Conservation (phyloP, 2,113 vertebrate species). For the Argyrosomus japonicus region DNA sequence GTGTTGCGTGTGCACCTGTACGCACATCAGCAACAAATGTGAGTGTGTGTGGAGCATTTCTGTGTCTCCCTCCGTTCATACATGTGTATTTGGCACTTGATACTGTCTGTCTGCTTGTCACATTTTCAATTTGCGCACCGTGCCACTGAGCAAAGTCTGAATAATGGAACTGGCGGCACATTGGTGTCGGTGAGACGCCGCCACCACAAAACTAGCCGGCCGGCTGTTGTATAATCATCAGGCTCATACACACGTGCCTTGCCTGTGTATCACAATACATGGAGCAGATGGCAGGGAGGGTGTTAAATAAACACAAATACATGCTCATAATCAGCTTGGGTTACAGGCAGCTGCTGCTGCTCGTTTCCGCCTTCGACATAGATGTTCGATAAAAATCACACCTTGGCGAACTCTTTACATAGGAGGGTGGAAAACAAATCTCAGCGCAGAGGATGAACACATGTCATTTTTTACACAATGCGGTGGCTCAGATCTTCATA, state of each 20-base stretch:
- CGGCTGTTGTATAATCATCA: conserved; percentile 76
- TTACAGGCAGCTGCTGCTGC: conserved; percentile 74
- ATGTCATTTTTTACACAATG: neutral
- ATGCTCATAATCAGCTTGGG: conserved; percentile 71
- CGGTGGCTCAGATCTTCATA: neutral
- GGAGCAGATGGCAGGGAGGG: conserved; percentile 79
- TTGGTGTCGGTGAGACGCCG: conserved; percentile 63
- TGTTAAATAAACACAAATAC: conserved; percentile 81
- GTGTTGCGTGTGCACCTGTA: conserved; percentile 1
- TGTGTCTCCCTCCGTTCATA: neutral
- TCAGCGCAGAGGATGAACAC: neutral
- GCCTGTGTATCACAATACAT: conserved; percentile 73
- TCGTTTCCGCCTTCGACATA: conserved; percentile 45
- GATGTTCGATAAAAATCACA: conserved; percentile 44
- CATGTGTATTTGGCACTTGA: conserved; percentile 52
- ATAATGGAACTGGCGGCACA: conserved; percentile 60
- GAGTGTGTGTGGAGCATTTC: neutral
- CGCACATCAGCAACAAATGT: neutral
- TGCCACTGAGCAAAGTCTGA: conserved; percentile 55
- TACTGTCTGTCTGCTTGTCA: conserved; percentile 31
- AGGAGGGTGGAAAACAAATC: conserved; percentile 25
- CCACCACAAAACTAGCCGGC: conserved; percentile 37
- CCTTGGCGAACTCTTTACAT: neutral
- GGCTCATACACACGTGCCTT: conserved; percentile 66
- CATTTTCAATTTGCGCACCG: neutral